phyloP scores from a whole-genome alignment of 1,140 invertebrate species.

The Ganaspis sp. region DNA sequence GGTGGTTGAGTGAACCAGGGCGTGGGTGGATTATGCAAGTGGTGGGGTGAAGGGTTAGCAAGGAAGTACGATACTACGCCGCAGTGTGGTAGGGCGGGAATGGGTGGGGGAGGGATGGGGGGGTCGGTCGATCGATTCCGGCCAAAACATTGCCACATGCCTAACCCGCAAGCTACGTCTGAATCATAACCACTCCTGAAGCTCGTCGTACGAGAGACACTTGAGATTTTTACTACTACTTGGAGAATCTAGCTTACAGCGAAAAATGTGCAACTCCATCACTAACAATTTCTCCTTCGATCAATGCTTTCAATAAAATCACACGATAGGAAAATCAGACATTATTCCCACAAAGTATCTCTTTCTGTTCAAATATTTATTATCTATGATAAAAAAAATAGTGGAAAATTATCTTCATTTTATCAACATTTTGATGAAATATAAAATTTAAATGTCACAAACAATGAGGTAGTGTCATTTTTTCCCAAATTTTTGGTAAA shows the following conservation, averaged over 20 bases:
- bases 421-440: too few relatives aligned
- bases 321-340: background rate
- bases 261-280: background rate
- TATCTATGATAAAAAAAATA: too few relatives aligned
- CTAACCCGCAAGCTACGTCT: slow-evolving; percentile 48
- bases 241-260: background rate
- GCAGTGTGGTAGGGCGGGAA: slow-evolving; percentile 56
- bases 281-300: background rate
- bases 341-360: background rate
- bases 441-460: too few relatives aligned
- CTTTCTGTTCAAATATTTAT: too few relatives aligned
- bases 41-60: slow-evolving; percentile 45
- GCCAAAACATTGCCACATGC: slow-evolving; percentile 77
- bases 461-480: too few relatives aligned
- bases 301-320: background rate
- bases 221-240: background rate
- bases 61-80: slow-evolving; percentile 65
- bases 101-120: slow-evolving; percentile 41
- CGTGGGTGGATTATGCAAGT: slow-evolving; percentile 69
- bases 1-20: slow-evolving; percentile 71
- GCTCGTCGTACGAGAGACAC: slow-evolving; percentile 12
- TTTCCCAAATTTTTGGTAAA: too few relatives aligned
- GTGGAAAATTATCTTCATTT: too few relatives aligned
- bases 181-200: slow-evolving; percentile 41
- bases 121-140: slow-evolving; percentile 69